Conservation (phyloP, 2,113 vertebrate genomes). For the Chlorodrepanis virens region DNA sequence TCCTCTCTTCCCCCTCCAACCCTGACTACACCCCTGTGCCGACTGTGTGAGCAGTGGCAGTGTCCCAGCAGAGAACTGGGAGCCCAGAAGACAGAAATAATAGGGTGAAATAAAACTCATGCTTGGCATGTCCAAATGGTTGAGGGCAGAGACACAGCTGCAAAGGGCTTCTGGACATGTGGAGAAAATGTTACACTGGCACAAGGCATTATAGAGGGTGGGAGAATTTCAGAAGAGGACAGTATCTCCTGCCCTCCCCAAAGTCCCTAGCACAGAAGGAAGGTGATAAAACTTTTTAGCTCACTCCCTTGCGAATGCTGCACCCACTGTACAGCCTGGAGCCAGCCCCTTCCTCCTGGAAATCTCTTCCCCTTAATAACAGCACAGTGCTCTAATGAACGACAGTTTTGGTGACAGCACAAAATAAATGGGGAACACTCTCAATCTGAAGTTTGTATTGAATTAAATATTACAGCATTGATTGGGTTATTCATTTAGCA, state of each 20-base stretch:
- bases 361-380: conserved; percentile 2
- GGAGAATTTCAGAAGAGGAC: background rate
- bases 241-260: background rate
- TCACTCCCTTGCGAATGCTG: background rate
- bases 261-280: background rate
- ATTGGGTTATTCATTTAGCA: conserved; percentile 72
- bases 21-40: background rate
- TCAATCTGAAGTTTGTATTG: conserved; percentile 61
- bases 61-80: background rate
- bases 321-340: background rate
- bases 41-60: background rate
- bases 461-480: conserved; percentile 72
- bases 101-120: background rate
- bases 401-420: conserved; percentile 29
- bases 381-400: conserved; percentile 17
- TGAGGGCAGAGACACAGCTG: background rate
- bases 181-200: background rate
- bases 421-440: conserved; percentile 61
- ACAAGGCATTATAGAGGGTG: background rate
- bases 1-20: background rate
- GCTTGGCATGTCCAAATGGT: background rate
- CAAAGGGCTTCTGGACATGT: background rate
- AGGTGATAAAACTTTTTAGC: fast-evolving
- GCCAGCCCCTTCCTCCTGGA: background rate
- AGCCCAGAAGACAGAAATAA: background rate